Evolutionary conservation across 2,113 vertebrate species (phyloP).

Genomic region (Bungarus multicinctus): DNA sequence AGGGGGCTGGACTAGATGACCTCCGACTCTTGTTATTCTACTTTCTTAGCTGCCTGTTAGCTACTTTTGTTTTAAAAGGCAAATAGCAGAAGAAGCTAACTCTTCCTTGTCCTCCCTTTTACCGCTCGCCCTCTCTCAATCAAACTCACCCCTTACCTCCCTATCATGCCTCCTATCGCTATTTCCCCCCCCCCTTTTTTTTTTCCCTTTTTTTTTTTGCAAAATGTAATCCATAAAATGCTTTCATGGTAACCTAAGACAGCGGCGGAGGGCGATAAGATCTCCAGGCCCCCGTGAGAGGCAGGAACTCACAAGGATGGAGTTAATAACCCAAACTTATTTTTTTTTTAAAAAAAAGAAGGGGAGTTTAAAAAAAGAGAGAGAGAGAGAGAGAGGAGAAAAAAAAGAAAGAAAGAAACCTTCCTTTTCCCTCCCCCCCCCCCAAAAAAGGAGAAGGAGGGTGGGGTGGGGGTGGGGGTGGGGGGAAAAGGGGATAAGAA

Average conservation of each 20-base stretch:
- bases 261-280: slow-evolving; percentile 87
- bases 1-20: too few relatives aligned
- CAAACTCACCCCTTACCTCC: slow-evolving; percentile 57
- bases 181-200: too few relatives aligned
- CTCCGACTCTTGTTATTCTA: too few relatives aligned
- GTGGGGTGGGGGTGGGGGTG: not conserved
- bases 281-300: slow-evolving; percentile 92
- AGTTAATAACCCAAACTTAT: slow-evolving; percentile 96
- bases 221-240: slow-evolving; percentile 91
- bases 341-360: not conserved
- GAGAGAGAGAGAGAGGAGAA: not conserved
- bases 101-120: slow-evolving; percentile 49
- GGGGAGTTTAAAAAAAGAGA: slow-evolving; percentile 24
- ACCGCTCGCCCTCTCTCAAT: slow-evolving; percentile 48
- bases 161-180: slow-evolving; percentile 71
- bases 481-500: slow-evolving; percentile 83
- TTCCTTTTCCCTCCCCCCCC: too few relatives aligned
- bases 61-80: not conserved
- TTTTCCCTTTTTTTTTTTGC: slow-evolving; percentile 34
- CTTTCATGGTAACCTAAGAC: slow-evolving; percentile 95
- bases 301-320: slow-evolving; percentile 95
- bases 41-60: slow-evolving; percentile 45
- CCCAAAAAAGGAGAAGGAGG: slow-evolving; percentile 57
- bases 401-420: slow-evolving; percentile 60
- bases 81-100: slow-evolving; percentile 53